These are phyloP conservation scores for Acrobasis suavella DNA, from an alignment of 2,888 invertebrate species.

Conservation along the genomic window DNA sequence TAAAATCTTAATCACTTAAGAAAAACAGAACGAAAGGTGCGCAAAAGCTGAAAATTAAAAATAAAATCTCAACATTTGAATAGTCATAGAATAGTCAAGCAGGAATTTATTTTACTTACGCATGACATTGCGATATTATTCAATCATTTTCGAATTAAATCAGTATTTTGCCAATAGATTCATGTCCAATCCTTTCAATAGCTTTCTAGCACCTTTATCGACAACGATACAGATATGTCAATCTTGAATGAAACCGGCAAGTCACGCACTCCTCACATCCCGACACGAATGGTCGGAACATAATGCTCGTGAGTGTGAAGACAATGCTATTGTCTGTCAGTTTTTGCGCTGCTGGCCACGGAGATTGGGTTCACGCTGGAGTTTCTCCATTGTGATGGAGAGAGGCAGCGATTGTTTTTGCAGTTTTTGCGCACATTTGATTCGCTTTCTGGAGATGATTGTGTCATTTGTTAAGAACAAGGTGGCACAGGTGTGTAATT, in stretches of 20 bases:
- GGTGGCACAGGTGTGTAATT: no score
- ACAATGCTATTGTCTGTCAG: conserved; percentile 12
- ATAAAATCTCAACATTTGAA: no score
- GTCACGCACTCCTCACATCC: conserved; percentile 5
- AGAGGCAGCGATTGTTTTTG: conserved; percentile 1
- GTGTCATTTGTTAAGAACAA: background rate
- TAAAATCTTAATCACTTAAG: no score
- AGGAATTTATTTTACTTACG: no score
- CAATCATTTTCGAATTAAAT: background rate
- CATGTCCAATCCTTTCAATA: conserved; percentile 4
- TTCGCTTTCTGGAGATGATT: background rate
- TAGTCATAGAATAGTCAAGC: no score
- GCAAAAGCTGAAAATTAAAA: no score
- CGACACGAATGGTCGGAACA: background rate
- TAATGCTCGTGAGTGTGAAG: conserved; percentile 31
- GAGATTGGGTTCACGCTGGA: conserved; percentile 9
- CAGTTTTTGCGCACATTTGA: background rate
- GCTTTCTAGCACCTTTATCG: background rate
- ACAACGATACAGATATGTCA: background rate
- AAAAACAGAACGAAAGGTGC: no score
- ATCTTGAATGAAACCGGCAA: conserved; percentile 2
- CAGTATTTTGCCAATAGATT: background rate
- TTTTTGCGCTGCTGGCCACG: conserved; percentile 12
- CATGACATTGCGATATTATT: background rate
- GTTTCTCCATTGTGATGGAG: conserved; percentile 12